These are phyloP conservation scores for Rhabdomys dilectus DNA, from an alignment of 2,113 vertebrate genomes.

Conservation along the genomic window DNA sequence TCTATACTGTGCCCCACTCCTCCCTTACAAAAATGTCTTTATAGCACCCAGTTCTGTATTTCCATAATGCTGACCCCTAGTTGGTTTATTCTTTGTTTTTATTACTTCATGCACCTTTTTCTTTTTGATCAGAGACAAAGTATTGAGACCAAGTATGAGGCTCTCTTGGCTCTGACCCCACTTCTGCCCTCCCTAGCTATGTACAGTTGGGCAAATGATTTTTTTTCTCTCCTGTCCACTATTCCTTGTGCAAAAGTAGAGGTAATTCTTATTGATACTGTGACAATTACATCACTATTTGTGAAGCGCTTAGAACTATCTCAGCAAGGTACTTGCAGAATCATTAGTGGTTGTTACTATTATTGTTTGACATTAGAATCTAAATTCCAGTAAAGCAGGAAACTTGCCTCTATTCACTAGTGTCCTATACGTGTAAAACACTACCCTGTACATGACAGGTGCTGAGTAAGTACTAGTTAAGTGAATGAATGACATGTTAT, in stretches of 20 bases:
- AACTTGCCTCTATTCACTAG: conserved; percentile 71
- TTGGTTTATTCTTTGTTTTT: neutral
- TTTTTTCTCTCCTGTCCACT: neutral
- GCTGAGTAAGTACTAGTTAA: conserved; percentile 67
- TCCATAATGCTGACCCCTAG: neutral
- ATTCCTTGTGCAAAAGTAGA: neutral
- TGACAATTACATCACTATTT: conserved; percentile 25
- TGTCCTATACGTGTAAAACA: conserved; percentile 70
- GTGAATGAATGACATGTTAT: conserved; percentile 56
- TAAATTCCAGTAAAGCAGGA: conserved; percentile 76
- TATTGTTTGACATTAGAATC: conserved; percentile 75
- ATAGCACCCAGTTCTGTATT: neutral
- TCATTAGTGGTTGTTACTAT: conserved; percentile 62
- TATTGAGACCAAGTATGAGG: neutral
- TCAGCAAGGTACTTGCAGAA: conserved; percentile 37
- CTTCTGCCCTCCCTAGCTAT: neutral
- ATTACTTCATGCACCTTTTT: neutral
- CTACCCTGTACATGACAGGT: conserved; percentile 68
- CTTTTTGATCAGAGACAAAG: neutral
- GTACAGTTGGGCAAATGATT: neutral
- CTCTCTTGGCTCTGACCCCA: neutral
- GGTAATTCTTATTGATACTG: neutral
- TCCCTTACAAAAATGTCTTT: neutral
- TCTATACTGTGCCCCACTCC: neutral
- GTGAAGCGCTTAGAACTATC: conserved; percentile 58